Base-by-base conservation (phyloP, 2,888 invertebrate genomes). In the Laothoe populi region DNA sequence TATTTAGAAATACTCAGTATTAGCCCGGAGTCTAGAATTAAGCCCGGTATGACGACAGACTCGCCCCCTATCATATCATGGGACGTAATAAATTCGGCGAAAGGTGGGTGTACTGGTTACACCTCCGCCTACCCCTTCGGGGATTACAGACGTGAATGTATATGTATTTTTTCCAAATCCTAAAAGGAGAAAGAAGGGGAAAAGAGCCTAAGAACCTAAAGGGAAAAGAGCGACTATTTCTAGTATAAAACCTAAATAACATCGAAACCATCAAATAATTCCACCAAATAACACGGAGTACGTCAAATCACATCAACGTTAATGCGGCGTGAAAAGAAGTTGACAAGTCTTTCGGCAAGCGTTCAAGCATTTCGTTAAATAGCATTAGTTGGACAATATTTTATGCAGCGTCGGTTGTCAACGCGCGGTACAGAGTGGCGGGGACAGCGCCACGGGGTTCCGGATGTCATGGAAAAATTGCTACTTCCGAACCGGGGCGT, bases 381-480 rank as follows among this genome's bases (percentile, higher is more conserved):
- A 79, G 74, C 75, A 78, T 81, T 81, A 82, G 73, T 69, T 67
- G 70, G 72, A 77, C 73, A 77, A 83, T 82, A 81, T 81, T 80
- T 82, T 81, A 83, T 80, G 80, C 80, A 82, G 79, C 68, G 74
- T 71, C 69, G 70, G 66, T 66, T 53, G 65, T 65, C 60, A 63
- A 64, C 57, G 66, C 63, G 61, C 38, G 64, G 67, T 67, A 65
- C 59, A 66, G 80, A 76, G 76, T 82, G 82, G 77, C 77, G 73
- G 78, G 85, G 84, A 87, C 85, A 78, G 81, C 82, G 74, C 84
- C 72, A 81, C 85, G 78, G 88, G 86, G 81, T 79, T 71, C 86
- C 87, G 87, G 88, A 87, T 87, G 87, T 86, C 86, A 84, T 76
- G 86, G 87, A 88, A 88, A 88, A 88, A 89, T 88, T 88, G 88